These are phyloP conservation scores for Hippopotamus amphibius DNA, from an alignment of 2,113 vertebrate genomes.

Conservation along the genomic window DNA sequence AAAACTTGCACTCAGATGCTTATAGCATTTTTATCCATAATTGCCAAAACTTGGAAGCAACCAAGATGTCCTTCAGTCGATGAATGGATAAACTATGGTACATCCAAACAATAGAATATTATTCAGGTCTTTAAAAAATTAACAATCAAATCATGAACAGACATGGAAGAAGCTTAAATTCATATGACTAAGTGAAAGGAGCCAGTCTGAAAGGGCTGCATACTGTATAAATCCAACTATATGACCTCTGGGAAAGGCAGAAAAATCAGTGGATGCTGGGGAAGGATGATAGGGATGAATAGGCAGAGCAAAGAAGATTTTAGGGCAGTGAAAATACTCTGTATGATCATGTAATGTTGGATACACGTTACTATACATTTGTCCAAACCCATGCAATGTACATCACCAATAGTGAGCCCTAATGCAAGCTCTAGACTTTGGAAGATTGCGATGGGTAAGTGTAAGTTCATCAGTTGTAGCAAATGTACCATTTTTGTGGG, in stretches of 20 bases:
- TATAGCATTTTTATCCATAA: not conserved
- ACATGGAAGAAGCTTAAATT: not conserved
- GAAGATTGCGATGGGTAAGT: not conserved
- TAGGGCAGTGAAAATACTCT: not conserved
- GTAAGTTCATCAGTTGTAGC: not conserved
- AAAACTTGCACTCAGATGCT: not conserved
- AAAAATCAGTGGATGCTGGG: not conserved
- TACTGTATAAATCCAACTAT: not conserved
- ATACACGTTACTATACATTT: not conserved
- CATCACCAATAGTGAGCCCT: not conserved
- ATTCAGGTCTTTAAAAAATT: not conserved
- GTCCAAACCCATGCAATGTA: not conserved
- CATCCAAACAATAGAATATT: not conserved
- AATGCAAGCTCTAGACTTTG: not conserved
- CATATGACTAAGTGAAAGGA: not conserved
- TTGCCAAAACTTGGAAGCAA: not conserved
- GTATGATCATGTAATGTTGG: not conserved
- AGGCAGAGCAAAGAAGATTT: not conserved
- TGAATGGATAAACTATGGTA: not conserved
- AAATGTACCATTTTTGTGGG: not conserved
- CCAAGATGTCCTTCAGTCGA: not conserved
- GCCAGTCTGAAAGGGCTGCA: not conserved
- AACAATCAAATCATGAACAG: not conserved
- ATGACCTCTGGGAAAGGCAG: not conserved
- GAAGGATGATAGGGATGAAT: not conserved